Base-by-base conservation (phyloP, 23 tunicate genomes). In the Aplidium turbinatum region DNA sequence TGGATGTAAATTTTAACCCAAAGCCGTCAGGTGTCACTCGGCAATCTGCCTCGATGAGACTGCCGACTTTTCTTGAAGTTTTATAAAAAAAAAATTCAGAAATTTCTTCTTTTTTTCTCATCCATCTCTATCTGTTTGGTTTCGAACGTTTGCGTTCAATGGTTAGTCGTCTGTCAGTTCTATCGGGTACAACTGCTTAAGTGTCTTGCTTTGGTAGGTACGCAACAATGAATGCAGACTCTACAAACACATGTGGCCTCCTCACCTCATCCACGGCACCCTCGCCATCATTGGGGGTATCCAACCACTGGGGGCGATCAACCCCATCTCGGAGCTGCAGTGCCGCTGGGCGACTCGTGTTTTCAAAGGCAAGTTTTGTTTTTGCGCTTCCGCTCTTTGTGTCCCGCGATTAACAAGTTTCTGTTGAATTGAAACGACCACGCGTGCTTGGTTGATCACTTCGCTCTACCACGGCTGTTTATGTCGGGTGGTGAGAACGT, bases 321-420 rank as follows among this genome's bases (percentile, higher is more conserved):
- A 66, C 52, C 89, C 89, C 1, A 77, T 82, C 21, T 75, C 96
- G 27, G 96, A 89, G 46, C 77, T 89, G 40, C 96, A 89, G 63
- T 77, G 77, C 21, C 71, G 96, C 4, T 89, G 96, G 96, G 89
- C 77, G 4, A 64, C 78, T 6, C 61, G 80, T 38, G 89, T 89
- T 42, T 70, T 89, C 35, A 89, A 82, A 71, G 86, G 94, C 79
- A n/a, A 25, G 33, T n/a, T 13, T 36, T 36, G 35, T 11, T 7
- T 18, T 38, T 13, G 6, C 16, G 50, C 16, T 42, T 11, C 50
- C 16, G 50, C 50, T 42, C 16, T 42, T 11, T n/a, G n/a, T n/a
- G n/a, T n/a, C n/a, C n/a, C n/a, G n/a, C n/a, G n/a, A n/a, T n/a
- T n/a, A n/a, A n/a, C n/a, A n/a, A n/a, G n/a, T n/a, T n/a, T n/a